phyloP scores from a whole-genome alignment of 2,113 vertebrate genomes.

The Tetrax tetrax region DNA sequence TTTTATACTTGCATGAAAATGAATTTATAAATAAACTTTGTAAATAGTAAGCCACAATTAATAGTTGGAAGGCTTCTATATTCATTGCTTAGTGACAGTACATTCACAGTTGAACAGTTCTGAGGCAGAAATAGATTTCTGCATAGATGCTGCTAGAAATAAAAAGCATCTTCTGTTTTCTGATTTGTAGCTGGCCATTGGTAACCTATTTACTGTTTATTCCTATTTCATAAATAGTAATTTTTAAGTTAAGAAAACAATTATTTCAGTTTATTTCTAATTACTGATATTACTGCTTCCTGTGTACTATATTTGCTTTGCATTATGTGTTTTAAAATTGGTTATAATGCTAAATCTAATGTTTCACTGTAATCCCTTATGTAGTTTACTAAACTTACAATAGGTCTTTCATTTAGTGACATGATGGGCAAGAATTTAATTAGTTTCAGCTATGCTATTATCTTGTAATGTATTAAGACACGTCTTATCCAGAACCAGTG shows the following conservation, averaged over 20 bases:
- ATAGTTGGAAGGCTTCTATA: constrained; percentile 13
- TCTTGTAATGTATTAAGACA: neutral
- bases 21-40: constrained; percentile 63
- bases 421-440: neutral
- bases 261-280: neutral
- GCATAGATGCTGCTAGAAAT: neutral
- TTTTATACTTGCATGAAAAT: constrained; percentile 66
- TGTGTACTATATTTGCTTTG: neutral
- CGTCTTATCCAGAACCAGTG: neutral
- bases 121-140: neutral
- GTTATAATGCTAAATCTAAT: neutral
- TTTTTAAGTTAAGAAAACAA: neutral
- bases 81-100: neutral
- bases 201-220: neutral
- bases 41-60: constrained; percentile 51
- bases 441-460: neutral
- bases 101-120: neutral
- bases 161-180: neutral
- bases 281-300: neutral
- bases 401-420: neutral
- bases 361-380: neutral
- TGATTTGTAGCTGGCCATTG: neutral
- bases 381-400: neutral
- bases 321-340: neutral
- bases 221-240: neutral